Percentiles rank a stretch among this genome's conserved stretches.
phyloP scores from a whole-genome alignment of 2,797 vertebrate species.

The Chelonia mydas region DNA sequence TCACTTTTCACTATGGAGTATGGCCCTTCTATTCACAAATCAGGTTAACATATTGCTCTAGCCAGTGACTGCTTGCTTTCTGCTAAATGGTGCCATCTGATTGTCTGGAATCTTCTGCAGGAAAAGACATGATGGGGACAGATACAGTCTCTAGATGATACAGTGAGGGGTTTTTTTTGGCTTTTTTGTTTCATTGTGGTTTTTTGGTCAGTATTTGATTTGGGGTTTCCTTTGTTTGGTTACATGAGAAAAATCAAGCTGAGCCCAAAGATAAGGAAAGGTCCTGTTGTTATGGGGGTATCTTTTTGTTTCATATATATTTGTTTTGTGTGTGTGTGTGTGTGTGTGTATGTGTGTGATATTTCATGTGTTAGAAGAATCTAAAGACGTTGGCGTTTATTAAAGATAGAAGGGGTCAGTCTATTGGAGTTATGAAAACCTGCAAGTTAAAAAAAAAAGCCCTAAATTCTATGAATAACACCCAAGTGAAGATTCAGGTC shows the following conservation, averaged over 20 bases:
- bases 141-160: not conserved
- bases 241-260: not conserved
- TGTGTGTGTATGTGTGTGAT: not conserved
- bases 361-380: fast-evolving
- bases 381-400: not conserved
- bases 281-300: not conserved
- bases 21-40: not conserved
- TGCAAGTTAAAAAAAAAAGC: not conserved
- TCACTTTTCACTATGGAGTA: not conserved
- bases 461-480: not conserved
- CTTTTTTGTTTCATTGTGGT: not conserved
- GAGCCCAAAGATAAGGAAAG: not conserved
- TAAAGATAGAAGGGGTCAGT: not conserved
- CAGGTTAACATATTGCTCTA: not conserved
- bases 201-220: slow-evolving; percentile 34
- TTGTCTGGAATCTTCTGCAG: not conserved
- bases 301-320: not conserved
- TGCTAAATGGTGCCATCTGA: not conserved
- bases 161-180: not conserved
- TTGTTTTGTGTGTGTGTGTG: too few relatives aligned
- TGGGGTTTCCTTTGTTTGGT: not conserved
- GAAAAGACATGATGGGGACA: not conserved
- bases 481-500: not conserved
- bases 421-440: not conserved
- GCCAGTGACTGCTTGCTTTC: not conserved